phyloP scores from a whole-genome alignment of 2,888 invertebrate species.

The Orthosia cruda region DNA sequence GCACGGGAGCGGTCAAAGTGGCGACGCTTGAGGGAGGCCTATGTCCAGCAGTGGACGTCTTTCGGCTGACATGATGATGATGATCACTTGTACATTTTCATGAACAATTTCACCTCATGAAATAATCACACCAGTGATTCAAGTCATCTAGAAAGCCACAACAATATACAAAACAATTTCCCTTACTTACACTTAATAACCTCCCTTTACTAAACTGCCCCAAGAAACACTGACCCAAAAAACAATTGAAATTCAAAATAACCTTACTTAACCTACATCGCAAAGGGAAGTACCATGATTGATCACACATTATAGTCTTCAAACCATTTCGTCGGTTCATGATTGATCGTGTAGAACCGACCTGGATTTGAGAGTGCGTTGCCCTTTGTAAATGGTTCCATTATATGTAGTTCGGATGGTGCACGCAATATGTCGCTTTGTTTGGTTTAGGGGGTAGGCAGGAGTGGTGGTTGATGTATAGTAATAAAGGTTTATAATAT shows the following conservation, averaged over 20 bases:
- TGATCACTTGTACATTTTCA: too few species aligned
- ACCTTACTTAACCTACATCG: constrained; percentile 61
- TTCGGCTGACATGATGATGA: too few species aligned
- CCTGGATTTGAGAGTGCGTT: constrained; percentile 68
- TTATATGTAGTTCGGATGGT: constrained; percentile 49
- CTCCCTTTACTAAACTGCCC: not conserved
- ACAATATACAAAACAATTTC: constrained; percentile 2
- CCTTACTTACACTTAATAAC: not conserved
- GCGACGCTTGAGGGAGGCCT: too few species aligned
- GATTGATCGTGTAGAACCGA: constrained; percentile 74
- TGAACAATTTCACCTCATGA: too few species aligned
- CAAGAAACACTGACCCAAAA: constrained; percentile 44
- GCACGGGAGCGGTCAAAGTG: too few species aligned
- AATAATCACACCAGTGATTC: too few species aligned
- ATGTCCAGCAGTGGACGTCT: too few species aligned
- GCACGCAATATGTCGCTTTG: constrained; percentile 49
- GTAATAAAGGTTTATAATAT: not conserved
- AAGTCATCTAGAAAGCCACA: not conserved
- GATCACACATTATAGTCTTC: constrained; percentile 67
- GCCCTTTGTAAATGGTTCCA: constrained; percentile 61
- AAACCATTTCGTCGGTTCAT: constrained; percentile 66
- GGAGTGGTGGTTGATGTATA: constrained; percentile 1
- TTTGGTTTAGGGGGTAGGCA: constrained; percentile 13
- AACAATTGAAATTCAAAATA: constrained; percentile 47
- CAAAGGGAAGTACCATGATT: constrained; percentile 71